Conservation (phyloP, 37 sponge, comb jelly and placozoan genomes). For the Chondrilla cf. caribensis region DNA sequence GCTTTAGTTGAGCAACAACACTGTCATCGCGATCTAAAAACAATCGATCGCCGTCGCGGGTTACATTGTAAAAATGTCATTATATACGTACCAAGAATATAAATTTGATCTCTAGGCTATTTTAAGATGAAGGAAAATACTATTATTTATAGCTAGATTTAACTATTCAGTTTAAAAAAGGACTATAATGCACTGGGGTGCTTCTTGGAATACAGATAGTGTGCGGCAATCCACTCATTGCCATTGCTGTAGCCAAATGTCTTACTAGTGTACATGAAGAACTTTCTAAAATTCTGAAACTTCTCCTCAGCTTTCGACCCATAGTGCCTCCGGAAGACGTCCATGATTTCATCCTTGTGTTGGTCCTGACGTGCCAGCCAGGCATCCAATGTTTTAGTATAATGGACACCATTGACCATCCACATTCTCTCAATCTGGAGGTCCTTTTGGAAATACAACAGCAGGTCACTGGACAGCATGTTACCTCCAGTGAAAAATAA, state of each 20-base stretch:
- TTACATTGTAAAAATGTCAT: too few species aligned
- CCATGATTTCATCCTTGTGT: background rate
- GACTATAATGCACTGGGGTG: too few species aligned
- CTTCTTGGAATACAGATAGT: background rate
- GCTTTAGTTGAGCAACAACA: too few species aligned
- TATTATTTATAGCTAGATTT: too few species aligned
- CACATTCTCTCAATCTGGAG: slow-evolving; percentile 5
- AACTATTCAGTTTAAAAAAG: too few species aligned
- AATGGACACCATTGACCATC: slow-evolving; percentile 23
- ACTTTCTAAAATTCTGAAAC: background rate
- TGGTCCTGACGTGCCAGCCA: slow-evolving; percentile 15
- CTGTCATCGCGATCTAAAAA: too few species aligned
- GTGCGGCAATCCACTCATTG: slow-evolving; percentile 19
- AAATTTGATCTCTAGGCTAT: too few species aligned
- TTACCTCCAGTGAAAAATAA: slow-evolving; percentile 27
- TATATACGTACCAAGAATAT: too few species aligned
- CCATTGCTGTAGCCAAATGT: slow-evolving; percentile 9
- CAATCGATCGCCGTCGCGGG: too few species aligned
- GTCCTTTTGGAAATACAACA: slow-evolving; percentile 27
- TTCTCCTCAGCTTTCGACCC: background rate
- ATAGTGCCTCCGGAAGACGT: background rate
- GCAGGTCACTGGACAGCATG: slow-evolving; percentile 28
- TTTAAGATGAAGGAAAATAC: too few species aligned
- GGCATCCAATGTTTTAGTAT: slow-evolving; percentile 23
- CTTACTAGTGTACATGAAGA: slow-evolving; percentile 13